Evolutionary conservation across 2,113 vertebrate species (phyloP).

Genomic region (Etia nguti): DNA sequence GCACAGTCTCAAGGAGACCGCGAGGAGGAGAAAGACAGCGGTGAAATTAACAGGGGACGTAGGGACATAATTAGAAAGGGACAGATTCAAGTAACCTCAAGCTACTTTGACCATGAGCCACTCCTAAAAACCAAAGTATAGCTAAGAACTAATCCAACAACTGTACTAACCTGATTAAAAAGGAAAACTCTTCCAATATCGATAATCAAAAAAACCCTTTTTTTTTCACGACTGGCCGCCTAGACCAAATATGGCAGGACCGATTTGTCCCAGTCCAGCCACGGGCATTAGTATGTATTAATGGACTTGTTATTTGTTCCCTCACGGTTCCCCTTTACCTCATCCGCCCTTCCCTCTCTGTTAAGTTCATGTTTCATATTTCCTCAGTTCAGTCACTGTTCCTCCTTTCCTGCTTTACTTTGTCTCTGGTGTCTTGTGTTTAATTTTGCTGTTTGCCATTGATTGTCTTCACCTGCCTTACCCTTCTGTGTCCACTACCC

Average conservation of each 20-base stretch:
- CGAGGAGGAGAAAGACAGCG: background rate
- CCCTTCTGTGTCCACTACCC: background rate
- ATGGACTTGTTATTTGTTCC: background rate
- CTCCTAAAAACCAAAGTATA: background rate
- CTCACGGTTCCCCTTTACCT: background rate
- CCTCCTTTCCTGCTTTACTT: background rate
- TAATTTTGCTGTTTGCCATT: background rate
- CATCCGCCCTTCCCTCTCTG: background rate
- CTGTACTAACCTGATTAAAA: background rate
- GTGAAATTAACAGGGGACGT: background rate
- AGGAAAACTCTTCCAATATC: background rate
- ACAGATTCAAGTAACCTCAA: background rate
- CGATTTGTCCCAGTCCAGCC: background rate
- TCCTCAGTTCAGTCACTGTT: background rate
- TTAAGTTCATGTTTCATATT: background rate
- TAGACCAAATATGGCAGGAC: background rate
- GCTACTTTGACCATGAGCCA: background rate
- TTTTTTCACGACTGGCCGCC: no score
- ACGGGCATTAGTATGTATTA: background rate
- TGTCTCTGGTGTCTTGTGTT: background rate
- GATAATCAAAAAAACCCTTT: background rate
- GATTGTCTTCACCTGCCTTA: background rate
- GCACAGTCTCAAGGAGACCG: rapidly evolving
- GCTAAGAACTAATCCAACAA: background rate
- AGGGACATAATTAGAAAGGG: background rate